These are phyloP conservation scores for Anthonomus grandis DNA, from an alignment of 1,140 invertebrate genomes.

Conservation along the genomic window DNA sequence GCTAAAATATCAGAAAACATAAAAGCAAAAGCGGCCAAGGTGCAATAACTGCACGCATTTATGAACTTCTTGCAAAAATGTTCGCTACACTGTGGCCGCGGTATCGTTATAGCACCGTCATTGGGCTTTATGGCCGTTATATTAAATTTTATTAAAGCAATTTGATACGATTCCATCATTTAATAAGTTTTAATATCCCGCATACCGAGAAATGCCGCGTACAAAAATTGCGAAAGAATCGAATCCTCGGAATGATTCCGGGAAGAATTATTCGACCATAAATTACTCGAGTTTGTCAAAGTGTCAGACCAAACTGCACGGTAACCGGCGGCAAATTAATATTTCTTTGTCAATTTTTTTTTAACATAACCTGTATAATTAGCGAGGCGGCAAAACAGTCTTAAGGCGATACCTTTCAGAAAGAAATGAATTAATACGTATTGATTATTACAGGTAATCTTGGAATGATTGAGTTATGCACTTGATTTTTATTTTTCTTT, in stretches of 20 bases:
- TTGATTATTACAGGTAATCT: background rate
- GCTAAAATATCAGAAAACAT: background rate
- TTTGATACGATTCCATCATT: conserved; percentile 20
- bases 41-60: conserved; percentile 6
- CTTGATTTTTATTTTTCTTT: too few species aligned
- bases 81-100: background rate
- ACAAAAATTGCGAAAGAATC: conserved; percentile 15
- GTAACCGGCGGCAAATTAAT: conserved; percentile 14
- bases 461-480: too few species aligned
- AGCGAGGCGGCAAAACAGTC: background rate
- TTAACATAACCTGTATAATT: background rate
- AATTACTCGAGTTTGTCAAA: conserved; percentile 12
- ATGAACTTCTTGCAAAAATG: conserved; percentile 11
- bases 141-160: conserved; percentile 23
- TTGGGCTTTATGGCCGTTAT: conserved; percentile 13
- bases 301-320: conserved; percentile 4
- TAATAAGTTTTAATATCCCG: conserved; percentile 20
- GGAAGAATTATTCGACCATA: conserved; percentile 13
- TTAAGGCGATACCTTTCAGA: background rate
- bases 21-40: too few species aligned
- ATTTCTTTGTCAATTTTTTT: conserved; percentile 12
- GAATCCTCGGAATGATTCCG: conserved; percentile 7
- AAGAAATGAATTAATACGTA: background rate
- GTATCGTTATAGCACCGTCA: conserved; percentile 12
- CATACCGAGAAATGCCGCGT: conserved; percentile 15